Evolutionary conservation across 2,797 vertebrate species (phyloP), one percentile per base, ranked within the genome.

Genomic region (Hoplostethus mediterraneus): DNA sequence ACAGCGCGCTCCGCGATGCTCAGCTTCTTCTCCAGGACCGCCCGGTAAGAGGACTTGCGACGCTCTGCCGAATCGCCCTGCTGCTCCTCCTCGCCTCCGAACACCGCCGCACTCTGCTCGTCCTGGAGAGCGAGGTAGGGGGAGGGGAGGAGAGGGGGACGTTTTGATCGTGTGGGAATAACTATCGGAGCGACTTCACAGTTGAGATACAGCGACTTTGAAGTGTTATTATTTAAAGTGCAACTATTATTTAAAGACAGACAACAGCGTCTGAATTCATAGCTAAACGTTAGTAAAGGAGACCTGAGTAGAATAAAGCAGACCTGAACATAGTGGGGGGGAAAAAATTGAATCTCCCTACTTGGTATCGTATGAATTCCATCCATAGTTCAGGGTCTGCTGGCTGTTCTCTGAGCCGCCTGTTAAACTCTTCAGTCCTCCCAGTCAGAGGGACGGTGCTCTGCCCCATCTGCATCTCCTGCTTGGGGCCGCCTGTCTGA

Each of bases 311-410:
- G 25, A 30, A 57, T 6, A 36, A 40, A 55, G 21, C 1, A 1
- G 40, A 38, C 12, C 4, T 45, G 10, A 59, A 65, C 21, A 48
- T 7, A 58, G 25, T 40, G 2, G 54, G 31, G 54, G 31, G 28
- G 12, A 56, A 36, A n/a, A 13, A n/a, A n/a, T 3, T 54, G 3
- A 17, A 45, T 44, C 14, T 58, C 30, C 64, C 11, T 85, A 98
- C 98, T 95, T 99, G 98, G 84, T 98, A 98, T 67, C 81, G 90
- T 78, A 98, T 96, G 70, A 98, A 99, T 2, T 97, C 87, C 87
- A 99, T 94, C 98, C 98, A 99, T 0, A 96, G 91, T 60, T 94
- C 85, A 6, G 93, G 87, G 69, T 99, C 96, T 28, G 80, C 75
- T 0, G 98, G 97, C 17, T 95, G 94, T 87, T 99, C 98, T 83